Percentiles rank a stretch among this genome's conserved stretches.
Evolutionary conservation across 2,113 vertebrate species (phyloP).

Genomic region (Regulus satrapa): DNA sequence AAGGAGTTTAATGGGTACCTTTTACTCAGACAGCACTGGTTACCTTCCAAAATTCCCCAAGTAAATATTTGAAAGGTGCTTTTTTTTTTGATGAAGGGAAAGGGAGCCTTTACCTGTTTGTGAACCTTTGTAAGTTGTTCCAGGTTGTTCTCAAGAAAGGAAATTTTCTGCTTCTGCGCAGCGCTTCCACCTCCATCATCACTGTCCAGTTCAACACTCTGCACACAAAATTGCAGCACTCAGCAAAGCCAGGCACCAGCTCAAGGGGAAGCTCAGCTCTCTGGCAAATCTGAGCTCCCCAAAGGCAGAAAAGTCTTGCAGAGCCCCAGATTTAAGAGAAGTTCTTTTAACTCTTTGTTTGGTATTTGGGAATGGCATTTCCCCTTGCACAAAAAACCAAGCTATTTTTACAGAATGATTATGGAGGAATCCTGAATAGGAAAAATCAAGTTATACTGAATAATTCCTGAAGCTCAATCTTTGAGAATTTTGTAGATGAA

Average conservation of each 20-base stretch:
- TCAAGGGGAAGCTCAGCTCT: neutral
- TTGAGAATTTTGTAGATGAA: neutral
- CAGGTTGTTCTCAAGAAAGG: constrained; percentile 94
- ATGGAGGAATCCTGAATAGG: neutral
- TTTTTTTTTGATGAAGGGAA: no score
- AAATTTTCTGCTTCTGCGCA: constrained; percentile 93
- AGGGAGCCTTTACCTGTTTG: constrained; percentile 81
- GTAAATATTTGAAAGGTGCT: neutral
- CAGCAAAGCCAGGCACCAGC: neutral
- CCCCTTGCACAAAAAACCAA: neutral
- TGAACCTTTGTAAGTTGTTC: constrained; percentile 95
- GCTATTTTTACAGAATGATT: neutral
- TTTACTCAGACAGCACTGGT: neutral
- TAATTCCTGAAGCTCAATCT: neutral
- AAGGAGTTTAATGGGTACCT: neutral
- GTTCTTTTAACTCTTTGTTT: neutral
- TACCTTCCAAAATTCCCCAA: neutral
- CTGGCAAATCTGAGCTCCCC: neutral
- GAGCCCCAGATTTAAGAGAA: neutral
- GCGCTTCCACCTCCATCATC: constrained; percentile 86
- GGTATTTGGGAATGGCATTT: neutral
- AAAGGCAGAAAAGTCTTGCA: neutral
- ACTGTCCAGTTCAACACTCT: constrained; percentile 88
- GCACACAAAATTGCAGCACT: neutral
- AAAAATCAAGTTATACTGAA: neutral